Conservation (phyloP, 1,140 invertebrate species). For the Drosophila saltans region DNA sequence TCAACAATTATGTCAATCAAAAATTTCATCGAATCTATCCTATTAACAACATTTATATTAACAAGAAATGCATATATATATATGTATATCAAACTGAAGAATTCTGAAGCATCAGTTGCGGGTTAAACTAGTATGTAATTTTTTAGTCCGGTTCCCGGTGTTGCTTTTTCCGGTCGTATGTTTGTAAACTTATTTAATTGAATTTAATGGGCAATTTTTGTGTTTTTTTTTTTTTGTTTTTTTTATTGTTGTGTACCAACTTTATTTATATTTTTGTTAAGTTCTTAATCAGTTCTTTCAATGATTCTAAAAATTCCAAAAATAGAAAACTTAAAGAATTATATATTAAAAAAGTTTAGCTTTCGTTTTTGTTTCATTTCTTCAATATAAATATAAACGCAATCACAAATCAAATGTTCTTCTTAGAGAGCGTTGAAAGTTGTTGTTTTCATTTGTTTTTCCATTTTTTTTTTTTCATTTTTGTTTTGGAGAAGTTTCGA, state of each 20-base stretch:
- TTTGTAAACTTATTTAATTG: not conserved
- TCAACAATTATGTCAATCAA: no score
- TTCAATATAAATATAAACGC: slow-evolving; percentile 51
- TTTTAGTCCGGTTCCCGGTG: no score
- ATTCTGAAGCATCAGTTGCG: no score
- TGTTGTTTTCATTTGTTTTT: slow-evolving; percentile 19
- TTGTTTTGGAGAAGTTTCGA: slow-evolving; percentile 39
- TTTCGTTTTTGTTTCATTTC: slow-evolving; percentile 58
- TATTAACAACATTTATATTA: no score
- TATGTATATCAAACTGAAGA: no score
- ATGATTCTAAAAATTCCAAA: slow-evolving; percentile 79
- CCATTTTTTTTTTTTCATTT: slow-evolving; percentile 5
- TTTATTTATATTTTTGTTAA: slow-evolving; percentile 70
- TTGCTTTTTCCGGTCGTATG: not conserved
- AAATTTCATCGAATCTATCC: no score
- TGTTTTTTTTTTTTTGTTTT: slow-evolving; percentile 47
- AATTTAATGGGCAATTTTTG: not conserved
- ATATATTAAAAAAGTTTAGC: slow-evolving; percentile 63
- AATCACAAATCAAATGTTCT: slow-evolving; percentile 31
- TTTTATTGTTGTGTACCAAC: slow-evolving; percentile 79
- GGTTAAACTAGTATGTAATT: no score
- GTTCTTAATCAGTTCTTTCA: slow-evolving; percentile 81
- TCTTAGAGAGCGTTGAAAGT: slow-evolving; percentile 34
- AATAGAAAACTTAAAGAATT: slow-evolving; percentile 73
- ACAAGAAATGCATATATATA: no score